A percentile compares a stretch with the other conserved stretches of the same genome.
phyloP scores from a whole-genome alignment of 1,140 invertebrate species.

The Harpegnathos saltator region DNA sequence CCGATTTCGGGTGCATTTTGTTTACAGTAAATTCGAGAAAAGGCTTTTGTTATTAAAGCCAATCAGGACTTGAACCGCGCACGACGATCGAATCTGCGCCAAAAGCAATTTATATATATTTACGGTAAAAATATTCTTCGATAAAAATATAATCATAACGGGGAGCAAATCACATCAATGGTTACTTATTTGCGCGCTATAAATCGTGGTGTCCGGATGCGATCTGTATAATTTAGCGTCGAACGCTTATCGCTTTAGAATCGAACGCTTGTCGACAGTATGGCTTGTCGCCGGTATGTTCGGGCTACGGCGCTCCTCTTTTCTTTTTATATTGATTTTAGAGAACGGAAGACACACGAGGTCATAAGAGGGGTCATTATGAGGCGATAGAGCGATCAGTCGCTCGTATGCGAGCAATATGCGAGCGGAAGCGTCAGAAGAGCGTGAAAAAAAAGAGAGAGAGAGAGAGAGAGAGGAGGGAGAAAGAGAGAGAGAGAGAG shows the following conservation, averaged over 20 bases:
- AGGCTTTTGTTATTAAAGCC: conserved; percentile 68
- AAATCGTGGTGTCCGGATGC: background rate
- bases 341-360: conserved; percentile 48
- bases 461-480: background rate
- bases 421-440: conserved; percentile 45
- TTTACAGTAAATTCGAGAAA: conserved; percentile 61
- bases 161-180: background rate
- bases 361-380: conserved; percentile 46
- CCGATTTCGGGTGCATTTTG: conserved; percentile 58
- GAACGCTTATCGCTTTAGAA: too few relatives aligned
- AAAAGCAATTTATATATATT: background rate
- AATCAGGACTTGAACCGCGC: conserved; percentile 43
- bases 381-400: conserved; percentile 21
- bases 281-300: background rate
- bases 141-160: background rate
- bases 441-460: conserved; percentile 15
- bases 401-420: conserved; percentile 45
- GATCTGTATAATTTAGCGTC: conserved; percentile 19
- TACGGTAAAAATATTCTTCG: conserved; percentile 25
- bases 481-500: background rate
- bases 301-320: background rate
- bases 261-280: background rate
- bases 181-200: conserved; percentile 3
- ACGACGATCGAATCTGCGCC: background rate
- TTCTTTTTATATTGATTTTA: conserved; percentile 23